phyloP scores from a whole-genome alignment of 1,140 invertebrate genomes.

The Theocolax elegans region DNA sequence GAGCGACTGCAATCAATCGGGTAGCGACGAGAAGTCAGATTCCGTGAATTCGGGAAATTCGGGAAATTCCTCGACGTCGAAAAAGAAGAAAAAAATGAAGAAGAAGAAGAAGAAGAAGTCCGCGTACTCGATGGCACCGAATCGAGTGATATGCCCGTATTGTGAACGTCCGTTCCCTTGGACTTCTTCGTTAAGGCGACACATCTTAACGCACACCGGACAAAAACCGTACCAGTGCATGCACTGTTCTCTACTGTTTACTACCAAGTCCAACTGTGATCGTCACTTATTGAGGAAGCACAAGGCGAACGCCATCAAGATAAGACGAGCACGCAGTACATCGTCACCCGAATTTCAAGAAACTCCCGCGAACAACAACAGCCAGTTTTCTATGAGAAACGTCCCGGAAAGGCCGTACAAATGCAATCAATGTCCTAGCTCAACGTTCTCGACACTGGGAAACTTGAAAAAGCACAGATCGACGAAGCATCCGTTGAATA shows the following conservation, averaged over 20 bases:
- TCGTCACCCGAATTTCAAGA: conserved; percentile 55
- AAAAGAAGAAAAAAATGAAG: conserved; percentile 54
- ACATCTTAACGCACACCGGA: conserved; percentile 93
- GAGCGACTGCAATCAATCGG: conserved; percentile 83
- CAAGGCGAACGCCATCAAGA: conserved; percentile 70
- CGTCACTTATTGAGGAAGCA: conserved; percentile 92
- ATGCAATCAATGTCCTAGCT: conserved; percentile 85
- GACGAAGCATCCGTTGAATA: conserved; percentile 72
- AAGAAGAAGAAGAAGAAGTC: conserved; percentile 83
- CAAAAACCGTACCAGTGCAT: conserved; percentile 96
- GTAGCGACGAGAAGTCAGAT: conserved; percentile 78
- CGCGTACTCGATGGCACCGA: conserved; percentile 95
- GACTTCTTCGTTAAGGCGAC: conserved; percentile 91
- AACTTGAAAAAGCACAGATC: conserved; percentile 83
- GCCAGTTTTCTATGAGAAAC: conserved; percentile 70
- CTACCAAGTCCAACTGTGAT: conserved; percentile 97
- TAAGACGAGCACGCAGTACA: conserved; percentile 59
- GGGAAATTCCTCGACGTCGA: conserved; percentile 46
- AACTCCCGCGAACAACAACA: conserved; percentile 50
- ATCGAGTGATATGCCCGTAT: conserved; percentile 90
- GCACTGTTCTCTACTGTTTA: conserved; percentile 91
- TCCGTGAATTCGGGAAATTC: conserved; percentile 63
- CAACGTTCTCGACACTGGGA: conserved; percentile 85
- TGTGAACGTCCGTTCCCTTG: conserved; percentile 94
- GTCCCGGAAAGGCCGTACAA: conserved; percentile 86